Percentiles rank a stretch among this genome's conserved stretches.
Conservation (phyloP, 1,140 invertebrate species). For the Leptoteleia sp. region DNA sequence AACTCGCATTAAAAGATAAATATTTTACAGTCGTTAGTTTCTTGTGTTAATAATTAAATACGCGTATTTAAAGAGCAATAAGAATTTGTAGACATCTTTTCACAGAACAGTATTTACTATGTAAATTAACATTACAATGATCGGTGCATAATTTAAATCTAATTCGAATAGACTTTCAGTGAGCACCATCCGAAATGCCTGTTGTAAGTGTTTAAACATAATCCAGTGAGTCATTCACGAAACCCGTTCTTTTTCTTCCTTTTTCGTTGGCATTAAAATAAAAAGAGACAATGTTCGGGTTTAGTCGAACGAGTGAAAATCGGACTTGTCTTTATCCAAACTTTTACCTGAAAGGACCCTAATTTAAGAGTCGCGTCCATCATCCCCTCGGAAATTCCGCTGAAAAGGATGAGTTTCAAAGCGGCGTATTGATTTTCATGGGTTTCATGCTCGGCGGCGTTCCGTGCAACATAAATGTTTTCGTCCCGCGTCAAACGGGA, state of each 20-base stretch:
- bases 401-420: conserved; percentile 30
- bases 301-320: conserved; percentile 18
- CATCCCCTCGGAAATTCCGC: conserved; percentile 7
- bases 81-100: no score
- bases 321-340: conserved; percentile 22
- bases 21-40: no score
- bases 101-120: no score
- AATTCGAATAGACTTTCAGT: no score
- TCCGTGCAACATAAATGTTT: not conserved
- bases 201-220: conserved; percentile 9
- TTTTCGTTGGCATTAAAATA: conserved; percentile 2
- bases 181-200: no score
- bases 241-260: not conserved
- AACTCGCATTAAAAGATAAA: no score
- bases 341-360: conserved; percentile 28
- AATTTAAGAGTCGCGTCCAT: conserved; percentile 24
- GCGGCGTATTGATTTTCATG: conserved; percentile 31
- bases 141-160: no score
- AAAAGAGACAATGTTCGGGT: conserved; percentile 7
- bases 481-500: conserved; percentile 7
- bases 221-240: conserved; percentile 7
- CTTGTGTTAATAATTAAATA: no score
- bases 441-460: conserved; percentile 8
- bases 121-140: no score
- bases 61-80: no score